phyloP scores from a whole-genome alignment of 2,888 invertebrate species.

The Megastigmus dorsalis region DNA sequence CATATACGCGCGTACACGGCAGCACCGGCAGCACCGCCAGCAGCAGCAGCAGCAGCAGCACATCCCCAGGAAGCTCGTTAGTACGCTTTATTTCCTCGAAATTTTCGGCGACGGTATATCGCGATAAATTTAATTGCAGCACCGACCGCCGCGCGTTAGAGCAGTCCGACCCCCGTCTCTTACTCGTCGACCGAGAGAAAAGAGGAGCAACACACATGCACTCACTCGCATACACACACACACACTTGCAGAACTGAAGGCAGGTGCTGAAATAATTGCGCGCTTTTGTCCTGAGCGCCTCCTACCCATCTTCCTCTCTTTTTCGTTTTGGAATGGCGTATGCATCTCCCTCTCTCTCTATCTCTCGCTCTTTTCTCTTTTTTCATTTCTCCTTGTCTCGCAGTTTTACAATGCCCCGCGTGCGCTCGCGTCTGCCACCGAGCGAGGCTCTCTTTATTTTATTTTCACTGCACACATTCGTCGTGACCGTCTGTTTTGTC shows the following conservation, averaged over 20 bases:
- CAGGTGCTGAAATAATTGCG: conserved; percentile 57
- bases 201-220: no score
- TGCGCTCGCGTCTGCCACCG: conserved; percentile 17
- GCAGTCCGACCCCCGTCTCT: conserved; percentile 10
- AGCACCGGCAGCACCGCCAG: no score
- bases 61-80: conserved; percentile 54
- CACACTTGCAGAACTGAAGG: conserved; percentile 10
- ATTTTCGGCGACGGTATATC: conserved; percentile 50
- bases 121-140: conserved; percentile 57
- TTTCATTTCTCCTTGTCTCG: not conserved
- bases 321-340: not conserved
- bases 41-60: not conserved
- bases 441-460: conserved; percentile 36
- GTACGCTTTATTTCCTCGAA: conserved; percentile 55
- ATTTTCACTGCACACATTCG: not conserved
- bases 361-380: not conserved
- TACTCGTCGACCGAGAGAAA: not conserved
- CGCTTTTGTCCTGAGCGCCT: conserved; percentile 49
- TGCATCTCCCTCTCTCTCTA: not conserved
- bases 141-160: not conserved
- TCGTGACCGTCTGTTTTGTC: not conserved
- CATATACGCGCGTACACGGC: not conserved
- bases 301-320: conserved; percentile 34
- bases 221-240: no score
- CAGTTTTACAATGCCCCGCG: conserved; percentile 26